Conservation (phyloP, 2,888 invertebrate genomes). For the Lydus trimaculatus region DNA sequence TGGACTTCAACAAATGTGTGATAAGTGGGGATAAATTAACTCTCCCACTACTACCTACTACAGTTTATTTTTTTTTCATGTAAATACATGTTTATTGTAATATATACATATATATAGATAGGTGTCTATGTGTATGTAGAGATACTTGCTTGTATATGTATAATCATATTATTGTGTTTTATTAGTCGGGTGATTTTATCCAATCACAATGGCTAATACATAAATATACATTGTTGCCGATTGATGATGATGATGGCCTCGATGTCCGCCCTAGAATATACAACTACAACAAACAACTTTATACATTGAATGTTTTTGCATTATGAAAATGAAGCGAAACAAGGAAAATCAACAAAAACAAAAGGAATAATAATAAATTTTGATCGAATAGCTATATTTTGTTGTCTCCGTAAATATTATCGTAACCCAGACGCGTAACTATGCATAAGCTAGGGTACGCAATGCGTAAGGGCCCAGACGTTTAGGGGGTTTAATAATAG, state of each 20-base stretch:
- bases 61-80: not conserved
- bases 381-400: no score
- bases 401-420: no score
- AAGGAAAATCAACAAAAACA: not conserved
- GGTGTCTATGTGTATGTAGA: not conserved
- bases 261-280: not conserved
- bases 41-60: not conserved
- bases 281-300: not conserved
- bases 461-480: no score
- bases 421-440: no score
- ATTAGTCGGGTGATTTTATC: slow-evolving; percentile 18
- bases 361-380: no score
- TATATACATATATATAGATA: not conserved
- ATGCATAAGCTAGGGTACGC: no score
- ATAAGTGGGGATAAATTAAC: slow-evolving; percentile 1
- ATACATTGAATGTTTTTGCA: not conserved
- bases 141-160: not conserved
- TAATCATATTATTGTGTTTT: slow-evolving; percentile 7
- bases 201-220: slow-evolving; percentile 28
- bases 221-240: slow-evolving; percentile 28
- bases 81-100: not conserved
- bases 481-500: no score
- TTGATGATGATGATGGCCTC: slow-evolving; percentile 9
- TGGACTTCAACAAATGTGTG: slow-evolving; percentile 2
- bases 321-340: not conserved